phyloP scores from a whole-genome alignment of 2,797 vertebrate genomes.

The Threskiornis aethiopicus region DNA sequence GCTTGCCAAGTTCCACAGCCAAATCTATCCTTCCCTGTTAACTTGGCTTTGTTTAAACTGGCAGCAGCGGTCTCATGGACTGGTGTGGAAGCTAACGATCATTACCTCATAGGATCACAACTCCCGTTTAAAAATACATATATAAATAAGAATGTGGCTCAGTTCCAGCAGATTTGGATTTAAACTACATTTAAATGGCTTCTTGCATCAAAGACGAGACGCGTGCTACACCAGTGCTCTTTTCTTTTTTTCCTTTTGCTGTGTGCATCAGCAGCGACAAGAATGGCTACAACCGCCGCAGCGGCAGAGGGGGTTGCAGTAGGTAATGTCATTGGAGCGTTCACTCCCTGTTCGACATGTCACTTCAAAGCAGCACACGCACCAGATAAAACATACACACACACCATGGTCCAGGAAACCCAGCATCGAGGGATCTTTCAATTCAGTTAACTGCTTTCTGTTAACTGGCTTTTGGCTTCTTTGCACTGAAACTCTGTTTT shows the following conservation, averaged over 20 bases:
- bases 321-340: neutral
- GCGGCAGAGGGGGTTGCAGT: neutral
- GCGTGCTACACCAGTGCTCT: neutral
- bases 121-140: neutral
- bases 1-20: neutral
- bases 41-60: neutral
- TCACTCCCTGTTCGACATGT: rapidly evolving
- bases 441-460: neutral
- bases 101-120: neutral
- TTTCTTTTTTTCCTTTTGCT: neutral
- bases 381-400: neutral
- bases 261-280: neutral
- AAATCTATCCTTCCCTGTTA: neutral
- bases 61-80: neutral
- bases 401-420: neutral
- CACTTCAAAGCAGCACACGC: neutral
- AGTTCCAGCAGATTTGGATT: neutral
- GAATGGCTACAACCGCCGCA: neutral
- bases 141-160: neutral
- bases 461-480: neutral
- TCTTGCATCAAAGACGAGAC: neutral
- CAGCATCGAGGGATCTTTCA: neutral
- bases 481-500: neutral
- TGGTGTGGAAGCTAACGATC: neutral
- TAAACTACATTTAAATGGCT: neutral